Evolutionary conservation across 1,140 invertebrate genomes (phyloP).

Genomic region (Notospermus geniculatus): DNA sequence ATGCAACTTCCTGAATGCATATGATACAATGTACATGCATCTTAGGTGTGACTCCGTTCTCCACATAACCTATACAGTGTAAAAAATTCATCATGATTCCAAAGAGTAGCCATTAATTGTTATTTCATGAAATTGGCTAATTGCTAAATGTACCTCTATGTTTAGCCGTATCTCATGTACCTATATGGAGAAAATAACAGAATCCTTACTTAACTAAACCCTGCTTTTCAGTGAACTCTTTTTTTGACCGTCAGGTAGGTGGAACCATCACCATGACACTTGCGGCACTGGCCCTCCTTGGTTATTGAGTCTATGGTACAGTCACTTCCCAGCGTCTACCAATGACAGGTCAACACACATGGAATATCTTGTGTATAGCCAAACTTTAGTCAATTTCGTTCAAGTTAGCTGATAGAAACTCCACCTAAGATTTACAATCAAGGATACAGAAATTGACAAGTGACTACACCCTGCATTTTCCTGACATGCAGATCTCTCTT

Average conservation of each 20-base stretch:
- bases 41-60: conserved; percentile 75
- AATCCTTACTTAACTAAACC: conserved; percentile 48
- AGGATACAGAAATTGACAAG: too few species aligned
- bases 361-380: too few species aligned
- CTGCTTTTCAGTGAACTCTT: conserved; percentile 69
- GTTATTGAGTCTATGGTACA: conserved; percentile 81
- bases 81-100: too few species aligned
- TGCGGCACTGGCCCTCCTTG: conserved; percentile 79
- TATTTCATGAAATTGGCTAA: too few species aligned
- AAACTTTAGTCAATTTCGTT: too few species aligned
- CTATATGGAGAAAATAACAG: too few species aligned
- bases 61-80: conserved; percentile 61
- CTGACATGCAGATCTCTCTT: conserved; percentile 85
- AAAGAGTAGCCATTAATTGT: too few species aligned
- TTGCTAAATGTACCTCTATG: too few species aligned
- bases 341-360: neutral
- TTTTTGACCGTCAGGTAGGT: conserved; percentile 76
- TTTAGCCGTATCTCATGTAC: too few species aligned
- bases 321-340: conserved; percentile 74
- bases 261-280: conserved; percentile 80
- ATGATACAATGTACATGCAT: conserved; percentile 82
- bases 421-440: too few species aligned
- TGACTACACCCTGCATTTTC: conserved; percentile 67
- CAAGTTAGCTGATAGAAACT: too few species aligned
- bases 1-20: conserved; percentile 73